These are phyloP conservation scores for Drosophila pectinifera DNA, from an alignment of 1,140 invertebrate species.

Conservation along the genomic window DNA sequence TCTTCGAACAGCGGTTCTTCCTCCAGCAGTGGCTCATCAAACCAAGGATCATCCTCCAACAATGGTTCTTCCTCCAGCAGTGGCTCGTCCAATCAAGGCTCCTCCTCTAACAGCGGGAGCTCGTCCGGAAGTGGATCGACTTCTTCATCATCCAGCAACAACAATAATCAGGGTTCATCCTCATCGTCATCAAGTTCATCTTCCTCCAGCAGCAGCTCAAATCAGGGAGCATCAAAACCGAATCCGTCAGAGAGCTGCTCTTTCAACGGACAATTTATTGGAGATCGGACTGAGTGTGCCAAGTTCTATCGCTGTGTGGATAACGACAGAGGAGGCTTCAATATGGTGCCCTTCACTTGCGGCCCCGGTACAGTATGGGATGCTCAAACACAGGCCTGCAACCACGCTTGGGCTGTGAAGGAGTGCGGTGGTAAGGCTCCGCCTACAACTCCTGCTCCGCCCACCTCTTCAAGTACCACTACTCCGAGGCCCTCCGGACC, in stretches of 20 bases:
- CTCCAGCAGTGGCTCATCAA: conserved; percentile 11
- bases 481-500: background rate
- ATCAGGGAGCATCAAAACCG: conserved; percentile 20
- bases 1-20: conserved; percentile 23
- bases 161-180: conserved; percentile 42
- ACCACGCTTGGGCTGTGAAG: conserved; percentile 85
- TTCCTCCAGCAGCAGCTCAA: conserved; percentile 35
- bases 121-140: conserved; percentile 6
- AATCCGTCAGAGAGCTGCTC: conserved; percentile 80
- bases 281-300: conserved; percentile 87
- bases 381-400: conserved; percentile 87
- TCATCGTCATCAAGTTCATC: conserved; percentile 37
- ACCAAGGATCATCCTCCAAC: conserved; percentile 2
- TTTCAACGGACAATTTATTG: conserved; percentile 86
- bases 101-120: conserved; percentile 13
- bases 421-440: conserved; percentile 46
- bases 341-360: conserved; percentile 88
- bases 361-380: conserved; percentile 89
- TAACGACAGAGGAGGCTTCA: conserved; percentile 86
- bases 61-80: background rate
- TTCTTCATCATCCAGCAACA: conserved; percentile 12
- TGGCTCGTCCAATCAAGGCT: conserved; percentile 9
- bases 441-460: conserved; percentile 27
- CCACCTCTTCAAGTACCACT: conserved; percentile 7
- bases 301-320: conserved; percentile 90